phyloP scores from a whole-genome alignment of 2,113 vertebrate species.

The Peromyscus maniculatus region DNA sequence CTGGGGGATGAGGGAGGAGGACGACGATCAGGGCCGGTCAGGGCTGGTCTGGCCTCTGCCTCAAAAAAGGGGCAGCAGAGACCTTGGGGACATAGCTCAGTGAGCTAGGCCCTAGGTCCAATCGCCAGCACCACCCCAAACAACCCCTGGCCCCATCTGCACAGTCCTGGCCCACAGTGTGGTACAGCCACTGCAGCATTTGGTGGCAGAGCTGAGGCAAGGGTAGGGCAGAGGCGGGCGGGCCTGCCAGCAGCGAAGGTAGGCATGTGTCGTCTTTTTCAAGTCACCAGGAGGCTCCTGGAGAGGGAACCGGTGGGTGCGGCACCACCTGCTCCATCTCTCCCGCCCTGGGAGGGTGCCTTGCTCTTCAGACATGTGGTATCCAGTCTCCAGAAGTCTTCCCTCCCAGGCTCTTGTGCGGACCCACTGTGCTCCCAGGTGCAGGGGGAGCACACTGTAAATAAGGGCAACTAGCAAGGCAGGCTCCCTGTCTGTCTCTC shows the following conservation, averaged over 20 bases:
- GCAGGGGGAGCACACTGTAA: accelerated
- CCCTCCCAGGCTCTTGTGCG: background rate
- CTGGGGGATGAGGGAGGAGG: background rate
- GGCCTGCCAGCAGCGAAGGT: background rate
- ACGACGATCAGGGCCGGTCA: too few relatives aligned
- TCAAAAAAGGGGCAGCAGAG: background rate
- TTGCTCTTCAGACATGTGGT: background rate
- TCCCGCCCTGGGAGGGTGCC: background rate
- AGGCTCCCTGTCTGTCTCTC: background rate
- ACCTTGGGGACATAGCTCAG: background rate
- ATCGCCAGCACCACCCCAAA: background rate
- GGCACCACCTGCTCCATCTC: constrained; percentile 56
- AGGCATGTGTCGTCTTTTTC: background rate
- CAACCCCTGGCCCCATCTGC: background rate
- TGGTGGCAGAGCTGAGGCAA: constrained; percentile 46
- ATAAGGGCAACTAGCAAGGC: background rate
- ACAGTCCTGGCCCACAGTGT: background rate
- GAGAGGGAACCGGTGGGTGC: background rate
- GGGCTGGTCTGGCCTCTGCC: background rate
- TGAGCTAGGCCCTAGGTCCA: background rate
- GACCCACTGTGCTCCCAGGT: background rate
- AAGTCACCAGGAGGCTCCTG: background rate
- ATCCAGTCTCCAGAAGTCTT: constrained; percentile 36
- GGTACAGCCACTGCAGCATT: background rate
- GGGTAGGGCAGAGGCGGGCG: background rate